These are phyloP conservation scores for Leptinotarsa tumamoca DNA, from an alignment of 2,888 invertebrate genomes.

Conservation along the genomic window DNA sequence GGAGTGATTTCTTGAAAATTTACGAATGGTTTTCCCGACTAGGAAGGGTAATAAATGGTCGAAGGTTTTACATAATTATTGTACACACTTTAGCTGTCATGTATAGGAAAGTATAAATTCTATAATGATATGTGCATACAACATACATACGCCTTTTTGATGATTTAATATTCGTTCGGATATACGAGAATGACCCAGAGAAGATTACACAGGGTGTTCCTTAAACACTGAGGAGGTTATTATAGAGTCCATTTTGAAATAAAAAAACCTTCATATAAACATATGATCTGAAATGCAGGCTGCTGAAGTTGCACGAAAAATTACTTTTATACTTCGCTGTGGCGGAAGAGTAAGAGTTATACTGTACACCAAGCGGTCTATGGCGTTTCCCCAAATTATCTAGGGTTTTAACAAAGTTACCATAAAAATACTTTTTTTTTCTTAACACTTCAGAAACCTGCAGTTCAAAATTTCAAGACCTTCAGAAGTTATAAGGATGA, in stretches of 20 bases:
- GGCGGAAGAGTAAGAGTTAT: too few relatives aligned
- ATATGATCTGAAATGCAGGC: too few relatives aligned
- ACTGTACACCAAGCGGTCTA: too few relatives aligned
- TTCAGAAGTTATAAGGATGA: too few relatives aligned
- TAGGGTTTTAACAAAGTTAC: too few relatives aligned
- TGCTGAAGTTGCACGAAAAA: too few relatives aligned
- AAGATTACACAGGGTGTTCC: not conserved
- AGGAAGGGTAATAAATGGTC: conserved; percentile 60
- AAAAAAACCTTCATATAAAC: not conserved
- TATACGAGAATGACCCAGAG: conserved; percentile 34
- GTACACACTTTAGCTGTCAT: conserved; percentile 61
- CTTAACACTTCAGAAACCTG: too few relatives aligned
- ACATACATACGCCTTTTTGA: conserved; percentile 58
- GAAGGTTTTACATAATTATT: conserved; percentile 59
- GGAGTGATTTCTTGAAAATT: conserved; percentile 42
- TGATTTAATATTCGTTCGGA: conserved; percentile 42
- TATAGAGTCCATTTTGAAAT: not conserved
- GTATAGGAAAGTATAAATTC: conserved; percentile 66
- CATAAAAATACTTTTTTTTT: too few relatives aligned
- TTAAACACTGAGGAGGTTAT: not conserved
- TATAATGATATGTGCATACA: conserved; percentile 67
- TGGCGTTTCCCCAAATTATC: too few relatives aligned
- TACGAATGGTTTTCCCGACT: conserved; percentile 47
- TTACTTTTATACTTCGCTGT: too few relatives aligned
- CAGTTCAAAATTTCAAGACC: too few relatives aligned